These are phyloP conservation scores for Teinopalpus imperialis DNA, from an alignment of 2,888 invertebrate genomes.

Conservation along the genomic window DNA sequence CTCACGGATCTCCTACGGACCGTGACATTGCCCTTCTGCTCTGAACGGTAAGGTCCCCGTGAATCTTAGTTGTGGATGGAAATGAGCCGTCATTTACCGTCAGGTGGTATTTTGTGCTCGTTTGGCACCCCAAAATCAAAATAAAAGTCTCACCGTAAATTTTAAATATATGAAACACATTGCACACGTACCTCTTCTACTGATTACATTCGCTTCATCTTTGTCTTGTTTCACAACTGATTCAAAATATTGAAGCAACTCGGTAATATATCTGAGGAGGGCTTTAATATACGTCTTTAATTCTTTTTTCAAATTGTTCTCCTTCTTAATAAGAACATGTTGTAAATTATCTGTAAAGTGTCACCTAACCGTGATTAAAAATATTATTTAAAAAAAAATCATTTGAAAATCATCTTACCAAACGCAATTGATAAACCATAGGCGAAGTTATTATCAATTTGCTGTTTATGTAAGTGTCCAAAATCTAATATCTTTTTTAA, in stretches of 20 bases:
- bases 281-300: constrained; percentile 13
- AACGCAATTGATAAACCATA: constrained; percentile 54
- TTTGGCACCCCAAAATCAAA: too few species aligned
- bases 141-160: too few species aligned
- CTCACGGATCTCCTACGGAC: too few species aligned
- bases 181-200: constrained; percentile 7
- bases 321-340: constrained; percentile 30
- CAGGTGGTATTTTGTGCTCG: too few species aligned
- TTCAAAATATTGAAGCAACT: constrained; percentile 18
- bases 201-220: constrained; percentile 1
- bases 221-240: constrained; percentile 13
- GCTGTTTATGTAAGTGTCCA: constrained; percentile 35
- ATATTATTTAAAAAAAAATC: constrained; percentile 1
- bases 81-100: too few species aligned
- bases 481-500: constrained; percentile 42
- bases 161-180: too few species aligned
- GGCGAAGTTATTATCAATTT: constrained; percentile 46
- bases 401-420: constrained; percentile 40
- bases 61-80: too few species aligned
- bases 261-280: constrained; percentile 13
- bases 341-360: constrained; percentile 27
- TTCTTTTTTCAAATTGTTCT: constrained; percentile 16
- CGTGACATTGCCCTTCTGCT: too few species aligned
- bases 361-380: constrained; percentile 37
- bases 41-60: too few species aligned